Evolutionary conservation across 2,797 vertebrate species (phyloP).

Genomic region (Chloroceryle amazona): DNA sequence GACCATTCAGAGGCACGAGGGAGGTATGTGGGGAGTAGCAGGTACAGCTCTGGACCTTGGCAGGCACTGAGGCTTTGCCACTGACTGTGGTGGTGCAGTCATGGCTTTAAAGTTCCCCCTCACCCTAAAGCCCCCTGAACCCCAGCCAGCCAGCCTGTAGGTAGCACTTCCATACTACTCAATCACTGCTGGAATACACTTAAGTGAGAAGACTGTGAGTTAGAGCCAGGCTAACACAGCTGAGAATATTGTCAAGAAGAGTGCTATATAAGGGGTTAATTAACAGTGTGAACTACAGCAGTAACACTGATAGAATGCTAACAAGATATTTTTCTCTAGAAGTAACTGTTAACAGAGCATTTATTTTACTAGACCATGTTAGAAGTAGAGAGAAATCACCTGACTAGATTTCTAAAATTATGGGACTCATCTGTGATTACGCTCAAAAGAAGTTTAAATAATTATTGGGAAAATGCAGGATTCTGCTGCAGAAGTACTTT

Average conservation of each 20-base stretch:
- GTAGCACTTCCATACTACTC: not conserved
- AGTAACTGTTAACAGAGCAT: not conserved
- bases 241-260: not conserved
- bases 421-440: not conserved
- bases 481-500: not conserved
- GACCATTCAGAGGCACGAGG: not conserved
- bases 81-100: not conserved
- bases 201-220: not conserved
- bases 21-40: fast-evolving
- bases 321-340: not conserved
- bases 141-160: not conserved
- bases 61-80: not conserved
- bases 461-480: not conserved
- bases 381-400: not conserved
- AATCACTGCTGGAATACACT: not conserved
- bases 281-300: not conserved
- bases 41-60: fast-evolving
- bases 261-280: not conserved
- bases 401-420: not conserved
- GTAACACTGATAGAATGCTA: not conserved
- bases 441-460: not conserved
- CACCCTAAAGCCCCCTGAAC: not conserved
- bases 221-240: not conserved
- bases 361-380: not conserved
- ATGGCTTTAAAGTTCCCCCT: not conserved